Base-by-base conservation (phyloP, 64 coral and sea anemone species). In the Hydrozoanthus tunicans region DNA sequence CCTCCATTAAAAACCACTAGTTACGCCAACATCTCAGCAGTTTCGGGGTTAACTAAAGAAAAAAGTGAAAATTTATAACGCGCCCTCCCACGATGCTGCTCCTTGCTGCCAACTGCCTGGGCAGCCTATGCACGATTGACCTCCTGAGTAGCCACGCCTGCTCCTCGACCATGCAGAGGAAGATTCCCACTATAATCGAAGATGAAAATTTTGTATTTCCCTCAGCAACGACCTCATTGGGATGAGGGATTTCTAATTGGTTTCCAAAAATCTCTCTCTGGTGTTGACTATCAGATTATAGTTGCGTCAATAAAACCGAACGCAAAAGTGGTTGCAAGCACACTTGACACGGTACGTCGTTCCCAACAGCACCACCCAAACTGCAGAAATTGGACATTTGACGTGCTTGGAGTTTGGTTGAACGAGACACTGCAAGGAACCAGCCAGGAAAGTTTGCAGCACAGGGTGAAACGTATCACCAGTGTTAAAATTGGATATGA, bases 181-280 rank as follows among this genome's bases (percentile, higher is more conserved):
- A 76, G 32, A 0, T 43, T 0, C 32, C 0, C 32, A 43, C 32
- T 1, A 43, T 20, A 43, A 43, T 43, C 32, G 0, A 43, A 43
- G 32, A 81, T 88, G 84, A 73, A 51, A 24, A 13, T 88, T 17
- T 3, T 88, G n/a, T 88, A 59, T 88, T 75, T 88, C 8, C 84
- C 84, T 43, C 6, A 26, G 3, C 9, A 73, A 59, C 84, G 56
- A 7, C 58, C 32, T 8, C 3, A 43, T 27, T 74, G 84, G 84
- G n/a, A 73, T 26, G 68, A 88, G 7, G 84, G 84, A 4, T 24
- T 74, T 43, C 84, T 88, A 3, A 59, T 88, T 51, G 84, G 84
- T 8, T 88, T 61, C 13, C 69, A 59, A 43, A 74, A 24, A 26
- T 25, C 43, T 23, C 32, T 1, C 14, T 23, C 56, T 15, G 55